Base-by-base conservation (phyloP, 2,113 vertebrate genomes). In the Gadus chalcogrammus region DNA sequence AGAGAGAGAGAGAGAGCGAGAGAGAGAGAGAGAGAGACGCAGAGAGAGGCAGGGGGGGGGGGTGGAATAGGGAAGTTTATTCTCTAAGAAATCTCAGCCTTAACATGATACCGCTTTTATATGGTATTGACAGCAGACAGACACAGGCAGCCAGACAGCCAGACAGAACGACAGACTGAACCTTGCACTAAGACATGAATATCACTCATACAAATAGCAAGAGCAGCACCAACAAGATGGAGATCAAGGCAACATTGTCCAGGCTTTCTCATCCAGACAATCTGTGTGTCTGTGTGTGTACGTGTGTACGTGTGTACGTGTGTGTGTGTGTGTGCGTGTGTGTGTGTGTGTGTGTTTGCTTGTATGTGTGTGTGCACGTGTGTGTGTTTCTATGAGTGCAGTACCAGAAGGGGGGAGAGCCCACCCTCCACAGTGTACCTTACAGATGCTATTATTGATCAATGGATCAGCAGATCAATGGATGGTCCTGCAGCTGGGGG, bases 401-500 rank as follows among this genome's bases (percentile, higher is more conserved):
- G n/a, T 58, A n/a, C 15, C n/a, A 16, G 4, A 31, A 31, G 31
- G 52, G 61, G 0, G 69, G 15, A 3, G 69, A 67, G 78, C 69
- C 74, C 74, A 82, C 35, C 52, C 20, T 65, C 66, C 80, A 80
- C 53, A 15, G 69, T 75, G 78, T 71, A 69, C 61, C 72, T 68
- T 83, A 77, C 84, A 86, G 84, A 88, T 85, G 85, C 84, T 78
- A 68, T 76, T 90, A 90, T 91, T 79, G n/a, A n/a, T n/a, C n/a
- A n/a, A n/a, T n/a, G n/a, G 89, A 91, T 91, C 85, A 85, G 67
- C 1, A 20, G 82, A 90, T 91, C 89, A 75, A 90, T 90, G 82
- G 38, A 58, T 80, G 73, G 80, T 79, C 75, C 77, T 31, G 82
- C 62, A 72, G 80, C 48, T 69, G 81, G 76, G 83, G 79, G 71